Evolutionary conservation across 30 jellyfish, hydroid and myxozoan genomes (phyloP), one percentile per base, ranked within the genome.

Genomic region (Aurelia coerulea): DNA sequence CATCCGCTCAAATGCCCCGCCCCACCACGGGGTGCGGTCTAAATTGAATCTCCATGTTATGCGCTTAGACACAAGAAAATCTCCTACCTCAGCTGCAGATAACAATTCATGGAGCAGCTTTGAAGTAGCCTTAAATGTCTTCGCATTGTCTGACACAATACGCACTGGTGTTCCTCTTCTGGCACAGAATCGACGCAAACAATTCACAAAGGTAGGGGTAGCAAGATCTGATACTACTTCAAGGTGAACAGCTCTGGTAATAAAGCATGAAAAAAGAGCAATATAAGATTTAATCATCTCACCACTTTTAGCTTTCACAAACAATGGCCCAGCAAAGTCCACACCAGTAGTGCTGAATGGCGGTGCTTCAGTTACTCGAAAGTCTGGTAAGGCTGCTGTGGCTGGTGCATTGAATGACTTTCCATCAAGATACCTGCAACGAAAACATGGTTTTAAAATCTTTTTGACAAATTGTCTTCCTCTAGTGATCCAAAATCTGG

Each of bases 301-400:
- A 35, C 65, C 66, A 8, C 35, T 82, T 4, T 65, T 10, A 58
- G 39, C 85, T 74, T 82, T 65, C 9, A 62, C 18, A 35, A 8
- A 84, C 46, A 84, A 33, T 13, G 94, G 94, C 2, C 88, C 94
- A 3, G 88, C 87, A 73, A 73, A 84, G 62, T 84, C 89, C 5
- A 84, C 83, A 17, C 94, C 94, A 6, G 63, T 52, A 16, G 53
- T 84, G 62, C 75, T 63, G 35, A 84, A 84, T 5, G 94, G 88
- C 58, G 81, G 78, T 6, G 88, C 88, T 64, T 84, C 76, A 3
- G 52, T 82, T 3, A 84, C 94, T 54, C 89, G 62, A 52, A 62
- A 84, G 15, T 62, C 74, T n/a, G 94, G 94, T 62, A 84, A 51
- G 34, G 71, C 68, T 41, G 88, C 89, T 16, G 32, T 62, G 10